Evolutionary conservation across 2,888 invertebrate species (phyloP), one percentile per base, ranked within the genome.

Genomic region (Azorinus chamasolen): DNA sequence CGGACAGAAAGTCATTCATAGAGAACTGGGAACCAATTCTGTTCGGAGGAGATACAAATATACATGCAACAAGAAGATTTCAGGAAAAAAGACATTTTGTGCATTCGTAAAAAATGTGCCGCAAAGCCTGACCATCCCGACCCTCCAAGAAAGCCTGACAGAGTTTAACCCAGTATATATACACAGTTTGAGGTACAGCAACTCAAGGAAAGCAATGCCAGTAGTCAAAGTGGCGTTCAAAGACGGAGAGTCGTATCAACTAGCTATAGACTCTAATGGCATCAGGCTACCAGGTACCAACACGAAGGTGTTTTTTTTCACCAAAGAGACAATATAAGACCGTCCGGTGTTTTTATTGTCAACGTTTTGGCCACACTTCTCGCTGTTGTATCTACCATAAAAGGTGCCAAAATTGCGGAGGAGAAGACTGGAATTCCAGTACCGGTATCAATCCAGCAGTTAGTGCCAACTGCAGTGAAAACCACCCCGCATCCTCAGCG

Each of bases 291-390:
- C n/a, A 45, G n/a, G 45, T 45, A 45, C 45, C 4, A 20, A 45
- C 45, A 45, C 4, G 45, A 45, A 45, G 14, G 45, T 45, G 45
- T 4, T n/a, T 5, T 45, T n/a, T 45, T 45, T 8, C 45, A 4
- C 45, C 45, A 20, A 12, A 45, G 45, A 45, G 45, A 12, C 45
- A 45, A 3, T 45, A 8, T 16, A 45, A 45, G 14, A 20, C 20
- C 20, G 14, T 20, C 45, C 4, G 45, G 45, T 45, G n/a, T 45
- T 45, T 18, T 20, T 8, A 45, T 45, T 45, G 45, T 12, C 45
- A 45, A 16, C 45, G 45, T 20, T 45, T 45, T 45, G 20, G 45
- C 20, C 45, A 45, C 45, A 45, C 45, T 45, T 45, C 45, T 12
- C 18, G 14, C 14, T 45, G n/a, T 16, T 45, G 45, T 45, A 45